Conservation (phyloP, 2,113 vertebrate genomes). For the Mesocricetus auratus region DNA sequence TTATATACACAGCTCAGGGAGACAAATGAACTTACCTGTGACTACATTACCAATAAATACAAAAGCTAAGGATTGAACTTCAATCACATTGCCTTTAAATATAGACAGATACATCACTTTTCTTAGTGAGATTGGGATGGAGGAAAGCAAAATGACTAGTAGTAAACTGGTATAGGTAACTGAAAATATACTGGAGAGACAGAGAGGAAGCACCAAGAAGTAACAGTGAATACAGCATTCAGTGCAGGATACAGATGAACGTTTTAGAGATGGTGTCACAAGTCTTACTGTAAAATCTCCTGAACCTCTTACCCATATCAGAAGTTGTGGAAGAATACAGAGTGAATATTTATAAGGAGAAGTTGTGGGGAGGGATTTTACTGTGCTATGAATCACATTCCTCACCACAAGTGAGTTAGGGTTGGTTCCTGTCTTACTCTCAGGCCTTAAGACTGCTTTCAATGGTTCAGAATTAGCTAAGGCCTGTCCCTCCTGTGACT, state of each 20-base stretch:
- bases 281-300: neutral
- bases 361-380: neutral
- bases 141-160: neutral
- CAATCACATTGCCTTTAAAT: neutral
- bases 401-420: neutral
- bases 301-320: neutral
- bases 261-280: neutral
- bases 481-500: neutral
- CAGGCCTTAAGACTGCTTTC: neutral
- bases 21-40: neutral
- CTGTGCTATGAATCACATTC: neutral
- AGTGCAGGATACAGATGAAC: neutral
- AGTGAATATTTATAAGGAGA: neutral
- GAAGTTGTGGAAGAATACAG: neutral
- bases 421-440: neutral
- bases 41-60: neutral
- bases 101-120: neutral
- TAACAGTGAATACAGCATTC: neutral
- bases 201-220: neutral
- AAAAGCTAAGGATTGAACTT: constrained; percentile 10
- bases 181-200: neutral
- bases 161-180: neutral
- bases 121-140: neutral
- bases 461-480: neutral
- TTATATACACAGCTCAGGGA: neutral